Base-by-base conservation (phyloP, 2,888 invertebrate species). In the Meiosimyza platycephala region DNA sequence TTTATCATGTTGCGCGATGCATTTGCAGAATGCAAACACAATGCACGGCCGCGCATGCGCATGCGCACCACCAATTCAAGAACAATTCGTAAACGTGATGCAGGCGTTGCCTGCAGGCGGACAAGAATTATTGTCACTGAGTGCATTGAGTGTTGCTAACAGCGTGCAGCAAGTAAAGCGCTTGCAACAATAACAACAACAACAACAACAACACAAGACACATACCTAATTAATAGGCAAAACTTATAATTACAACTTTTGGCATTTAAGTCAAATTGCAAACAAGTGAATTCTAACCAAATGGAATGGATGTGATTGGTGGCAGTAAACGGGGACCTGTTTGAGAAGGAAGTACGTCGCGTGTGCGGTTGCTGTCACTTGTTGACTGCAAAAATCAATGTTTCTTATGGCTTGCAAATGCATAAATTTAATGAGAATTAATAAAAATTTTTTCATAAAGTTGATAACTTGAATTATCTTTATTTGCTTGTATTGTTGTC, bases 11-110 rank as follows among this genome's bases (percentile, higher is more conserved):
- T 52, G 54, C 47, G 9, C 28, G 70, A 40, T 57, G 70, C 57
- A 48, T 68, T 22, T 22, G 50, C 59, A 59, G 68, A 68, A 57
- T 68, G 68, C 59, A 40, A 54, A 59, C 57, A 40, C 65, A 47
- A 51, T 28, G n/a, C 52, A 52, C 52, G 4, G 65, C 47, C 28
- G 65, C 66, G 16, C 66, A 54, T 54, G 54, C 52, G n/a, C n/a
- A n/a, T n/a, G 22, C 15, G 6, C 22, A 52, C 52, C 12, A n/a
- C 52, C 22, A 64, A 48, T 6, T n/a, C 64, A 64, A 62, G 7
- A 40, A 40, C 40, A 40, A 40, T 40, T 40, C 9, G 9, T 28
- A 15, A 22, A 16, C 11, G 18, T 13, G 13, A 13, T 12, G 28
- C 52, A 22, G 65, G 52, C 65, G 16, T 13, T n/a, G 54, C 57